phyloP scores from a whole-genome alignment of 2,113 vertebrate species.

The Stegastes partitus region DNA sequence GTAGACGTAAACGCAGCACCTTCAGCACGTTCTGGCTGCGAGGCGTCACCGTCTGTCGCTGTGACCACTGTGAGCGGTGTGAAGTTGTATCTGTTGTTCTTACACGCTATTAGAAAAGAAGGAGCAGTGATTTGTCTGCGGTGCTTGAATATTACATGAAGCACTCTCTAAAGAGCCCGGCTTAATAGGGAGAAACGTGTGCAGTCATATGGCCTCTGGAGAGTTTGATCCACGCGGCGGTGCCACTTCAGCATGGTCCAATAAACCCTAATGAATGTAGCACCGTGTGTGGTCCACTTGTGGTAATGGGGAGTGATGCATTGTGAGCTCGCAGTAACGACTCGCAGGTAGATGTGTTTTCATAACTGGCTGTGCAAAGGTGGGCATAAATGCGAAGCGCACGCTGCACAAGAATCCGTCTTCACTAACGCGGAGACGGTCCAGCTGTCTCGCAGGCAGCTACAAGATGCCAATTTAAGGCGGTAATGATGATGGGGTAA shows the following conservation, averaged over 20 bases:
- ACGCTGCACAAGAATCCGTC: background rate
- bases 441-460: background rate
- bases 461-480: background rate
- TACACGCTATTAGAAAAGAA: constrained; percentile 12
- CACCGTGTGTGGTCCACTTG: constrained; percentile 26
- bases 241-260: constrained; percentile 20
- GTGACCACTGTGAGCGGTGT: background rate
- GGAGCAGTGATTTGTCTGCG: constrained; percentile 19
- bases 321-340: constrained; percentile 28
- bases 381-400: constrained; percentile 18
- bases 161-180: constrained; percentile 15
- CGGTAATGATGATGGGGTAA: constrained; percentile 23
- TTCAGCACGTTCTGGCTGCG: too few relatives aligned
- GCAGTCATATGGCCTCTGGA: constrained; percentile 12
- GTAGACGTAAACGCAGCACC: too few relatives aligned
- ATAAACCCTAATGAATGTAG: constrained; percentile 30
- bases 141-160: constrained; percentile 36
- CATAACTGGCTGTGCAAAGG: constrained; percentile 2
- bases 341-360: constrained; percentile 13
- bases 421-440: background rate
- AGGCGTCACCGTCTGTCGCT: too few relatives aligned
- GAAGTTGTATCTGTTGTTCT: background rate
- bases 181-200: constrained; percentile 23
- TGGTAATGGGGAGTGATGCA: background rate
- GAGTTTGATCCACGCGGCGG: constrained; percentile 3